phyloP scores from a whole-genome alignment of 2,888 invertebrate species.

The Drosophila gaucha region DNA sequence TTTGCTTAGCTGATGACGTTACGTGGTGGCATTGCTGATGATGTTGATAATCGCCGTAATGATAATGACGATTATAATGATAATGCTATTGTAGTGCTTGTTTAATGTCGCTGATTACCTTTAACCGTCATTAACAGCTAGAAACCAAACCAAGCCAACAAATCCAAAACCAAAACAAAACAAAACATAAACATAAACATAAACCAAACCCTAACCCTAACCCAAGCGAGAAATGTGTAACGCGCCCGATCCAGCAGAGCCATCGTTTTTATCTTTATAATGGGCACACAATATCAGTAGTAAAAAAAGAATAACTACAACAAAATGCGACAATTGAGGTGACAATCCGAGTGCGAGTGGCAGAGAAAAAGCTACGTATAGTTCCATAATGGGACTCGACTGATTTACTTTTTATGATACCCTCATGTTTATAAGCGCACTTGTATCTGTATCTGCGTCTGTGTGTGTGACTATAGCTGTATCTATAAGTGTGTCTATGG shows the following conservation, averaged over 20 bases:
- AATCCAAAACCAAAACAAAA: slow-evolving; percentile 43
- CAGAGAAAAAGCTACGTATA: slow-evolving; percentile 31
- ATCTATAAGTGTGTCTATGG: slow-evolving; percentile 22
- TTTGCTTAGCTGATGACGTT: slow-evolving; percentile 67
- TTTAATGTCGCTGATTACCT: slow-evolving; percentile 77
- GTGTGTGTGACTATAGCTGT: slow-evolving; percentile 8
- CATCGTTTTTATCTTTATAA: slow-evolving; percentile 77
- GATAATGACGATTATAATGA: slow-evolving; percentile 32
- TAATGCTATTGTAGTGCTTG: slow-evolving; percentile 51
- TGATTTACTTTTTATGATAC: slow-evolving; percentile 55
- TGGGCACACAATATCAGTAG: slow-evolving; percentile 77
- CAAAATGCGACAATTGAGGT: slow-evolving; percentile 71
- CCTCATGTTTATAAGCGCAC: slow-evolving; percentile 39
- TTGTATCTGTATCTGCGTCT: slow-evolving; percentile 14
- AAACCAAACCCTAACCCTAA: slow-evolving; percentile 14
- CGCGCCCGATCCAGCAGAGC: slow-evolving; percentile 44
- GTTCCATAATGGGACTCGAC: slow-evolving; percentile 26
- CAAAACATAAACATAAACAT: slow-evolving; percentile 36
- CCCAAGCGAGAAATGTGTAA: slow-evolving; percentile 35
- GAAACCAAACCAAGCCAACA: slow-evolving; percentile 42
- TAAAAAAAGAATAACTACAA: slow-evolving; percentile 48
- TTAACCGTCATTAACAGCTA: slow-evolving; percentile 58
- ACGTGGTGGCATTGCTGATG: slow-evolving; percentile 45
- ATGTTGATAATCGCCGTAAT: slow-evolving; percentile 23
- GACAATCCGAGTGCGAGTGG: slow-evolving; percentile 53